These are phyloP conservation scores for Podilymbus podiceps DNA, from an alignment of 2,113 vertebrate genomes.

Conservation along the genomic window DNA sequence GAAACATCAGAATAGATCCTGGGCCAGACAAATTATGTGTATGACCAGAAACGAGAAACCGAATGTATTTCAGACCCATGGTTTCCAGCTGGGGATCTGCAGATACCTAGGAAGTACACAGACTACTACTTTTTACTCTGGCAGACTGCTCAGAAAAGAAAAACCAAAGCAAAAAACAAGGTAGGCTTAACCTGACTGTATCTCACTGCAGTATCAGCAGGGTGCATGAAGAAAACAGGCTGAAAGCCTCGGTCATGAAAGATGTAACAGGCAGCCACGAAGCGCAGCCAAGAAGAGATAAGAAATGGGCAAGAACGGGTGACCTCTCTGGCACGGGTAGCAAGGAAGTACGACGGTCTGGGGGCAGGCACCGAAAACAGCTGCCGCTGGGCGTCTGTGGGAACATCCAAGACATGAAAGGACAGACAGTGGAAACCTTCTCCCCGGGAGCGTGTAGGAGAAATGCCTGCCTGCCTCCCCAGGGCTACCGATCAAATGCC, in stretches of 20 bases:
- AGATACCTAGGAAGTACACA: background rate
- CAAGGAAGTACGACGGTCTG: background rate
- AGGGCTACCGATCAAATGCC: background rate
- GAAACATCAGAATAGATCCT: background rate
- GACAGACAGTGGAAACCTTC: background rate
- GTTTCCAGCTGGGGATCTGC: background rate
- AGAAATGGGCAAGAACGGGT: background rate
- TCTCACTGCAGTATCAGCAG: background rate
- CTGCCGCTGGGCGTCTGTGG: background rate
- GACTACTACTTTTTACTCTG: background rate
- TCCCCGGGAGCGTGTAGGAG: rapidly evolving
- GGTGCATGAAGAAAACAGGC: background rate
- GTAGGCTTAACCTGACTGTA: background rate
- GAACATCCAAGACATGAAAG: background rate
- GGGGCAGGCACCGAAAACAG: background rate
- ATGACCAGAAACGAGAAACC: background rate
- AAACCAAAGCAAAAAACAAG: background rate
- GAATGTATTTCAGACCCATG: background rate
- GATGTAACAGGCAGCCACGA: background rate
- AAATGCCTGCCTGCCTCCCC: background rate
- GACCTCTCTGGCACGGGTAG: background rate
- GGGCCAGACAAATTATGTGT: background rate
- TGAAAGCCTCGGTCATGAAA: background rate
- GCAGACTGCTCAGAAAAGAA: background rate
- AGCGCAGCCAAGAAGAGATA: background rate